Evolutionary conservation across 2,113 vertebrate genomes (phyloP), one percentile per base, ranked within the genome.

Genomic region (Catharus fuscescens): DNA sequence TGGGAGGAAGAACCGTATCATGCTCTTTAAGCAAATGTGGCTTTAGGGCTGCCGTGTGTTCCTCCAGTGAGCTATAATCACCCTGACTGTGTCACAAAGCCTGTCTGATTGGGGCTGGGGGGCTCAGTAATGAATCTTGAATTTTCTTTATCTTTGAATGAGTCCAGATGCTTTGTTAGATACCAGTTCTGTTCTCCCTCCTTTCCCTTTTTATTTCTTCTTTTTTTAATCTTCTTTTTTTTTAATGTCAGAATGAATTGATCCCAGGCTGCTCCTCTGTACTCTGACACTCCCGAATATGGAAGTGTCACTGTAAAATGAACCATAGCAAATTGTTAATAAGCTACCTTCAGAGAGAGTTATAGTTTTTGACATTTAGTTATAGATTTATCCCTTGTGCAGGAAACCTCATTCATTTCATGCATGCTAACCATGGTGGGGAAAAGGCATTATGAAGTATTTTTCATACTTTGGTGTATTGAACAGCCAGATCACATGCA

Each of bases 301-400:
- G 96, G 97, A 97, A 96, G 96, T 97, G 97, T 95, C 97, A 88
- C 88, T 97, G 96, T 77, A 97, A 97, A 98, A 97, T 95, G 97
- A 98, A 96, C 97, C 95, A 65, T 74, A 91, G 91, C 96, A 97
- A 95, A 95, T 96, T 96, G 94, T 97, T 97, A 97, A 98, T 97
- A 97, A 97, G 92, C 95, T 95, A 90, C 71, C 93, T 97, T 97
- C 97, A 85, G 95, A 96, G 91, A 92, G 83, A 96, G 94, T 97
- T 98, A 97, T 66, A 87, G 80, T 83, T 97, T 97, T 94, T 97
- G 96, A 96, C 97, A 97, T 96, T 97, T 94, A 92, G 92, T 94
- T 98, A 94, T 89, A 96, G 96, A 95, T 91, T 93, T 95, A 88
- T 92, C 90, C 90, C 77, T 76, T 86, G 50, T 83, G 92, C 92